Base-by-base conservation (phyloP, 2,888 invertebrate genomes). In the Zygaena filipendulae region DNA sequence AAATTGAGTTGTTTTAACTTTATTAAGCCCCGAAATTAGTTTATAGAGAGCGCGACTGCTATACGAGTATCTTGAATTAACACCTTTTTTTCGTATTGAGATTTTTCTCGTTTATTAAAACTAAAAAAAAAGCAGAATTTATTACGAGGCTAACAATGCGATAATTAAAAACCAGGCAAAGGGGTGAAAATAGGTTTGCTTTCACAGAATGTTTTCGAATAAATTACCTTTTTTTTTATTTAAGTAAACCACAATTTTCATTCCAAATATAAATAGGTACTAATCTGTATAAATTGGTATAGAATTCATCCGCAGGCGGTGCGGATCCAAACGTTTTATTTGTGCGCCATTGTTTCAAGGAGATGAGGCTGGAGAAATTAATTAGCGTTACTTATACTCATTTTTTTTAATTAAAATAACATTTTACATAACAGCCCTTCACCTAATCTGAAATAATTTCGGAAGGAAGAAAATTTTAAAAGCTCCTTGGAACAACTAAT, bases 361-460 rank as follows among this genome's bases (percentile, higher is more conserved):
- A 48, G 43, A 52, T 52, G 54, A n/a, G n/a, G 59, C 55, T 43
- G 52, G 35, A 49, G 43, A 61, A 70, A 74, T 67, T 69, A 72
- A 72, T 72, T 69, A 63, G 58, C 52, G 52, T 66, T 68, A 4
- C 7, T 16, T 16, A 6, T 68, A 57, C 64, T 67, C 69, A 71
- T 72, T 67, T 67, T 70, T 68, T 70, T 72, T 71, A 69, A 72
- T 74, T 72, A 75, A 74, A 70, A 69, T 71, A 66, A 64, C 59
- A 68, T 71, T 64, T 66, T 54, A 61, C 57, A 60, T 61, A 68
- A 67, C 59, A 57, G 54, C 58, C 58, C 58, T 49, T 52, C 52
- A 48, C 55, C 51, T 68, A 66, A 70, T 72, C 72, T 57, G 61
- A 60, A 68, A 74, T 70, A 68, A 72, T 75, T 75, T 59, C 71